Percentiles rank a stretch among this genome's conserved stretches.
Evolutionary conservation across 2,797 vertebrate genomes (phyloP).

Genomic region (Gallinago nigripennis): DNA sequence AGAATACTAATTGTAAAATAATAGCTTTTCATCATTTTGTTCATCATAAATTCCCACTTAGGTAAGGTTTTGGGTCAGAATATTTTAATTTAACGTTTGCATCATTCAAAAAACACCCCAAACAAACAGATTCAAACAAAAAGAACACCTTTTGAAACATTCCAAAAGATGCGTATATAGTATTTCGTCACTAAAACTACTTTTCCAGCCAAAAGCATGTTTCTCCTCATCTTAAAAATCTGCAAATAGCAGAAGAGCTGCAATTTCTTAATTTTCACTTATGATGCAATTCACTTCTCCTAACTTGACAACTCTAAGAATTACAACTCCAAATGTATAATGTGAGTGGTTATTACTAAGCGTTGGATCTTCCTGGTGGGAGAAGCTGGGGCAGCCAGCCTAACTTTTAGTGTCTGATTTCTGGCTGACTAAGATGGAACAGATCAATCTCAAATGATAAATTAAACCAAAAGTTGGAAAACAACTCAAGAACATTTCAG

Average conservation of each 20-base stretch:
- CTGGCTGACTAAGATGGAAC: neutral
- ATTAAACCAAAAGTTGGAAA: neutral
- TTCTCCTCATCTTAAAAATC: neutral
- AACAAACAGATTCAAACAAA: neutral
- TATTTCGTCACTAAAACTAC: neutral
- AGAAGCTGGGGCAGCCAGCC: neutral
- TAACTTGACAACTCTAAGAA: neutral
- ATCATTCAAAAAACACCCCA: neutral
- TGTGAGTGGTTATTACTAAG: neutral
- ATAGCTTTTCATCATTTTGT: neutral
- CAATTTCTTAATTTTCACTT: neutral
- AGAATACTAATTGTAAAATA: neutral
- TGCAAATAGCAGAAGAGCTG: neutral
- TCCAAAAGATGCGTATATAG: neutral
- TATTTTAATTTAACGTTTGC: neutral
- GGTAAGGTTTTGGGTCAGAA: neutral
- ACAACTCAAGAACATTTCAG: neutral
- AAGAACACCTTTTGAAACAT: neutral
- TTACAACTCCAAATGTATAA: neutral
- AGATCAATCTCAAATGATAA: neutral
- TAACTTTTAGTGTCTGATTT: neutral
- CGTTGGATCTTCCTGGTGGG: neutral
- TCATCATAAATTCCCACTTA: neutral
- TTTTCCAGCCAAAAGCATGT: neutral
- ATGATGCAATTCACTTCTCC: neutral